Percentiles rank a stretch among this genome's conserved stretches.
Conservation (phyloP, 2,113 vertebrate genomes). For the Phycodurus eques region DNA sequence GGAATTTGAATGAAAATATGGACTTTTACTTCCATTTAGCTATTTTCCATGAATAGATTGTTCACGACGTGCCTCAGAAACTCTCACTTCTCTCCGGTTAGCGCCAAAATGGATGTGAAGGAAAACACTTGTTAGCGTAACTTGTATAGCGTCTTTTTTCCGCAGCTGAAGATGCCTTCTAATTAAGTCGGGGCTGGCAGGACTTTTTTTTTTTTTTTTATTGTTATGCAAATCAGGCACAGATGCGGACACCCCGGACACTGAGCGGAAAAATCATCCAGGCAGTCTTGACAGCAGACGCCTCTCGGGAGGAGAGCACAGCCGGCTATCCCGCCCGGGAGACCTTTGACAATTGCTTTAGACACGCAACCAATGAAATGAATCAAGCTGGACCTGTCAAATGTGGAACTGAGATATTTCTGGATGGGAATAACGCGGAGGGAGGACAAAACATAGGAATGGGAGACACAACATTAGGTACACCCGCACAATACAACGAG, state of each 20-base stretch:
- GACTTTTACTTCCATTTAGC: too few species aligned
- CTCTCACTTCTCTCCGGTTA: not conserved
- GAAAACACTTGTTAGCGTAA: constrained; percentile 50
- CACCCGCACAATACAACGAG: not conserved
- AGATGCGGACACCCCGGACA: constrained; percentile 75
- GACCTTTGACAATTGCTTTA: constrained; percentile 52
- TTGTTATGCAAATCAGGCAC: constrained; percentile 79
- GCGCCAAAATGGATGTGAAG: constrained; percentile 29
- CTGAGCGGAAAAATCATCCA: constrained; percentile 60
- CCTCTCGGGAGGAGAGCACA: constrained; percentile 43
- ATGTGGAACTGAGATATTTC: constrained; percentile 65
- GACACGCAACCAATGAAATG: constrained; percentile 55
- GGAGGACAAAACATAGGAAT: not conserved
- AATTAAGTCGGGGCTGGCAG: constrained; percentile 67
- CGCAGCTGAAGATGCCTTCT: constrained; percentile 62
- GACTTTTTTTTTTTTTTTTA: constrained; percentile 13
- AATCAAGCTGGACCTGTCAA: constrained; percentile 62
- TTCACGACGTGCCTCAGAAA: not conserved
- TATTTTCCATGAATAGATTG: not conserved
- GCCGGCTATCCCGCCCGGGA: constrained; percentile 45
- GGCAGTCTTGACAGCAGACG: constrained; percentile 67
- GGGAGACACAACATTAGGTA: not conserved
- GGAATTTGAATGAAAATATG: too few species aligned
- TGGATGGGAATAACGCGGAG: constrained; percentile 34
- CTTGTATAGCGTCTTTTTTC: constrained; percentile 58